A percentile compares a stretch with the other conserved stretches of the same genome.
phyloP scores from a whole-genome alignment of 2,888 invertebrate species.

The Drosophila sordidapex region DNA sequence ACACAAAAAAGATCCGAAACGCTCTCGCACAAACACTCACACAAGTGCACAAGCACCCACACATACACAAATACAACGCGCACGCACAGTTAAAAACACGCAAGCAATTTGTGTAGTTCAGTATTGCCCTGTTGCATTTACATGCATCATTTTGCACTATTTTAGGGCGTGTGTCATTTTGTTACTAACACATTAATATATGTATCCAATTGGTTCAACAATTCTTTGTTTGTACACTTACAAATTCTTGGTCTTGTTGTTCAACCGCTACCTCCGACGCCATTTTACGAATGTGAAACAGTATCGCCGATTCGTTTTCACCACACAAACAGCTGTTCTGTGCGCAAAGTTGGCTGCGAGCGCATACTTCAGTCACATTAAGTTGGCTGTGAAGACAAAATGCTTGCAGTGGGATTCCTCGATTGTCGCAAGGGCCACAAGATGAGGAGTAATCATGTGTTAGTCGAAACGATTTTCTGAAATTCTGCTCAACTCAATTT shows the following conservation, averaged over 20 bases:
- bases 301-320: slow-evolving; percentile 54
- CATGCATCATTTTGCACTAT: slow-evolving; percentile 16
- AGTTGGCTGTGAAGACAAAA: slow-evolving; percentile 28
- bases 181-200: slow-evolving; percentile 30
- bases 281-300: slow-evolving; percentile 67
- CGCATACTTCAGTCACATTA: slow-evolving; percentile 17
- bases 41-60: slow-evolving; percentile 24
- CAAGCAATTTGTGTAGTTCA: slow-evolving; percentile 48
- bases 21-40: slow-evolving; percentile 29
- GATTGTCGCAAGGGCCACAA: neutral
- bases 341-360: slow-evolving; percentile 51
- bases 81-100: slow-evolving; percentile 56
- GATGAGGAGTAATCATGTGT: neutral
- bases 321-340: slow-evolving; percentile 56
- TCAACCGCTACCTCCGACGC: slow-evolving; percentile 69
- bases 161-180: slow-evolving; percentile 38
- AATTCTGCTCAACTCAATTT: neutral
- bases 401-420: neutral
- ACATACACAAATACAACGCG: slow-evolving; percentile 11
- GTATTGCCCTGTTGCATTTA: slow-evolving; percentile 29
- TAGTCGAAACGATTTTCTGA: neutral
- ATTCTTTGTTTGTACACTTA: slow-evolving; percentile 57
- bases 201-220: slow-evolving; percentile 52
- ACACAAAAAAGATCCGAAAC: slow-evolving; percentile 20
- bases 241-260: slow-evolving; percentile 65